A percentile compares a stretch with the other conserved stretches of the same genome.
Evolutionary conservation across 1,140 invertebrate species (phyloP).

Genomic region (Campoletis sonorensis): DNA sequence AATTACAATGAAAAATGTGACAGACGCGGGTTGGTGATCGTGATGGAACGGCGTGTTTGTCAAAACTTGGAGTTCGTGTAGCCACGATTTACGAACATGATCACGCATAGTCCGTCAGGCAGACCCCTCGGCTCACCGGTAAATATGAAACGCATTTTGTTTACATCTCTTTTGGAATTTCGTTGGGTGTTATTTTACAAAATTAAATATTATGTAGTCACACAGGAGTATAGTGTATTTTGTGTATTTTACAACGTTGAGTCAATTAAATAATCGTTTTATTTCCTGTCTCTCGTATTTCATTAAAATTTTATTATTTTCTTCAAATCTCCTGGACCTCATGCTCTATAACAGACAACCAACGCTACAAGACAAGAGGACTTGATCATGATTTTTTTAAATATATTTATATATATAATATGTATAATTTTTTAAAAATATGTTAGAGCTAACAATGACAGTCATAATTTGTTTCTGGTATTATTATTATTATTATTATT

Average conservation of each 20-base stretch:
- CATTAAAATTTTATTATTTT: slow-evolving; percentile 41
- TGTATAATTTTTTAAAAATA: slow-evolving; percentile 55
- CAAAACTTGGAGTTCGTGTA: not conserved
- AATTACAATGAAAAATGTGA: not conserved
- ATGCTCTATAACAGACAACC: slow-evolving; percentile 66
- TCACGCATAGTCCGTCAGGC: slow-evolving; percentile 50
- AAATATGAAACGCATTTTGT: slow-evolving; percentile 8
- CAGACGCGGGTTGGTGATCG: not conserved
- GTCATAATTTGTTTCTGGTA: slow-evolving; percentile 50
- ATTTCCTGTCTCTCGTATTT: slow-evolving; percentile 32
- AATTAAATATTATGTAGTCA: slow-evolving; percentile 8
- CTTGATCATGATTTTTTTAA: slow-evolving; percentile 36
- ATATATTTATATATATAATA: too few species aligned
- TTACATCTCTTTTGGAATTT: not conserved
- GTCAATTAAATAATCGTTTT: slow-evolving; percentile 36
- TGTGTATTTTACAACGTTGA: slow-evolving; percentile 39
- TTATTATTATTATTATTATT: too few species aligned
- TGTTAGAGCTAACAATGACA: slow-evolving; percentile 64
- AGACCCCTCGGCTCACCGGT: not conserved
- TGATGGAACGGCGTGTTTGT: slow-evolving; percentile 6
- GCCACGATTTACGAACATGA: slow-evolving; percentile 14
- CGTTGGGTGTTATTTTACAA: not conserved
- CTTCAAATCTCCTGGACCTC: slow-evolving; percentile 41
- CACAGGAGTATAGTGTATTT: slow-evolving; percentile 16
- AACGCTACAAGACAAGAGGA: slow-evolving; percentile 71